Base-by-base conservation (phyloP, 2,888 invertebrate species). In the Laspeyria flexula region DNA sequence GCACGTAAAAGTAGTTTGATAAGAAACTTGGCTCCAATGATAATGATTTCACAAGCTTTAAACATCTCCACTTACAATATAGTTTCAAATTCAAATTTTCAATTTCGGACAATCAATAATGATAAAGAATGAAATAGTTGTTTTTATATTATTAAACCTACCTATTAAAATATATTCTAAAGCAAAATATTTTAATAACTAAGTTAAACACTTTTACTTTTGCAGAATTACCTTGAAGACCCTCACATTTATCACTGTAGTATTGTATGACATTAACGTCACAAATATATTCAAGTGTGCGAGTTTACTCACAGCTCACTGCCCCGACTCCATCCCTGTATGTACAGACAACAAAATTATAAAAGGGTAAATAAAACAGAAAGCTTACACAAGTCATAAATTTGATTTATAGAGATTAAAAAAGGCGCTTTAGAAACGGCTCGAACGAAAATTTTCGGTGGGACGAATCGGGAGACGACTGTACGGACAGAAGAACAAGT, bases 321-420 rank as follows among this genome's bases (percentile, higher is more conserved):
- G 52, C 55, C 48, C 47, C 53, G 43, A 43, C 60, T 51, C 55
- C 59, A 21, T 53, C 67, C 59, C 65, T 70, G 70, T 72, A 72
- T 72, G 80, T 81, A 75, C 78, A 73, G 71, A 82, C 85, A 85
- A 87, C 88, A 86, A 87, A 90, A 92, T 92, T 91, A 91, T 90
- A 87, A 90, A 92, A 90, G 90, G 91, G 91, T 91, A 91, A 92
- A 92, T 92, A 92, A 90, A 91, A 91, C 91, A 91, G 89, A 89
- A 89, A 91, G 92, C 92, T 91, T 91, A 91, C 90, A 91, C 91
- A 91, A 92, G 88, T 92, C 92, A 92, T 92, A 92, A 91, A 92
- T 91, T 90, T 92, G 91, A 92, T 92, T 92, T 92, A 92, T 92
- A 88, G 92, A 92, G 92, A 92, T 92, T 92, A 92, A 92, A 92